Base-by-base conservation (phyloP, 2,888 invertebrate genomes). In the Xestia ashworthii region DNA sequence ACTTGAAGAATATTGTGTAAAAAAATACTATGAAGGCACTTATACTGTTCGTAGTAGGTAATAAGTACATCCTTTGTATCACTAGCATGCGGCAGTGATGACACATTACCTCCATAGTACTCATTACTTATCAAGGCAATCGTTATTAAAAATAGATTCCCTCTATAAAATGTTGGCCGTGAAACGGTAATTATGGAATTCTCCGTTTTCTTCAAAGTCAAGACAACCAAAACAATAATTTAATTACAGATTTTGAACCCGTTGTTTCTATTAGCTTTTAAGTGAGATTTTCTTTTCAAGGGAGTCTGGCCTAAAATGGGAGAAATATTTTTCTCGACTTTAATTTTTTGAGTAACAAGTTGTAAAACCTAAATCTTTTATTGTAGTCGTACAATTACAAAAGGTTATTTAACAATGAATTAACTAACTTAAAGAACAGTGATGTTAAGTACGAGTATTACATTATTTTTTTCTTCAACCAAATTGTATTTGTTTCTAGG, bases 401-500 rank as follows among this genome's bases (percentile, higher is more conserved):
- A 22, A 19, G 1, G 19, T 32, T 14, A n/a, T 38, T 11, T 32
- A 11, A 19, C 55, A 55, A 16, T 16, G 6, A 38, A 38, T 32
- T 19, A 9, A 60, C 19, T 6, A 6, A 44, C 22, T 1, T 9
- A 14, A 25, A 60, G 14, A 32, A 22, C 11, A 25, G 55, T 41
- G 6, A 41, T 6, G 41, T 41, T 38, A 38, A 38, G 3, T 38
- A 4, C 38, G 5, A 38, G 38, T 38, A 58, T 44, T 5, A 8
- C 16, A 50, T 11, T 32, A 50, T 11, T 60, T 48, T 50, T 19
- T 22, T 38, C 0, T 44, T 25, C 41, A n/a, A 58, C 5, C 19
- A 55, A 9, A 46, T 71, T 46, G 48, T 46, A 70, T 65, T 32
- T 82, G 11, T 60, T 72, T 76, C 32, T 95, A 97, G 93, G 94